phyloP scores from a whole-genome alignment of 1,140 invertebrate species.

The Acromyrmex charruanus region DNA sequence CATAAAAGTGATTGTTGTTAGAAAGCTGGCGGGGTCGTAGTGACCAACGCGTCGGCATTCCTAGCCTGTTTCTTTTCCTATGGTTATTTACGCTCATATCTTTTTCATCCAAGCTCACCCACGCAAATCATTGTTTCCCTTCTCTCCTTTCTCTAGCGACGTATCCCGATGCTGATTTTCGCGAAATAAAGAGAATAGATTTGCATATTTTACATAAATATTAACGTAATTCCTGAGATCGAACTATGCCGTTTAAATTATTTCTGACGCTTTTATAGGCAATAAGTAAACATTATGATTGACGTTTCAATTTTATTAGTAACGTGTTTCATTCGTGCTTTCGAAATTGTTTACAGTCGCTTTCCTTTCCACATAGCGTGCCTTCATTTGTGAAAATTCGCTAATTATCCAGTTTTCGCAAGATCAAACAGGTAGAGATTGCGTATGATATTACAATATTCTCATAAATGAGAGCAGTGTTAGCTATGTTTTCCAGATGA shows the following conservation, averaged over 20 bases:
- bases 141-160: background rate
- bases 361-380: background rate
- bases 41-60: conserved; percentile 56
- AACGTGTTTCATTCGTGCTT: background rate
- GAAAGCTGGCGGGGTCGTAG: conserved; percentile 81
- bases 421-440: conserved; percentile 33
- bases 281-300: background rate
- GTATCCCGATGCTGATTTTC: background rate
- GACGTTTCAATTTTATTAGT: conserved; percentile 14
- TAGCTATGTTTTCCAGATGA: conserved; percentile 16
- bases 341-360: background rate
- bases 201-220: background rate
- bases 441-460: background rate
- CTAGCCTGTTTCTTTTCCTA: conserved; percentile 64
- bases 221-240: background rate
- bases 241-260: conserved; percentile 4
- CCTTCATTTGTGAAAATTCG: conserved; percentile 20
- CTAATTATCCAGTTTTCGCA: conserved; percentile 52
- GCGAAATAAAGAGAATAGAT: background rate
- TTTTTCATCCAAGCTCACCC: conserved; percentile 42
- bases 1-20: conserved; percentile 83
- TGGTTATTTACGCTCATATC: conserved; percentile 31
- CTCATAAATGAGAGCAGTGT: conserved; percentile 27
- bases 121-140: conserved; percentile 56
- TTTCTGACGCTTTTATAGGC: background rate